These are phyloP conservation scores for Zaprionus lachaisei DNA, from an alignment of 1,140 invertebrate genomes.

Conservation along the genomic window DNA sequence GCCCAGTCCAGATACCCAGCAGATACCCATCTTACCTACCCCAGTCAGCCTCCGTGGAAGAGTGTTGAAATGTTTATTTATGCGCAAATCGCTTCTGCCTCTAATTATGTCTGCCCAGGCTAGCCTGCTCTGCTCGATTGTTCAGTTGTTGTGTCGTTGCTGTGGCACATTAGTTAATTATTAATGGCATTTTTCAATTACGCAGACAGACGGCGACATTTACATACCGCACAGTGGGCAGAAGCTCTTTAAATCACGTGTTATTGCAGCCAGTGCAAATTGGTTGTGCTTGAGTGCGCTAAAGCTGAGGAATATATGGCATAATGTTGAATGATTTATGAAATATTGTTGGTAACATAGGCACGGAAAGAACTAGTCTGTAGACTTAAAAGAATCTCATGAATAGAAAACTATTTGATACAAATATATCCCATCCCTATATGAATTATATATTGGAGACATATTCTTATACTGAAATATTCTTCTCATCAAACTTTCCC, in stretches of 20 bases:
- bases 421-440: no score
- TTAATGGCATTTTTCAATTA: conserved; percentile 80
- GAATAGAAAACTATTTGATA: no score
- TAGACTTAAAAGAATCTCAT: no score
- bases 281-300: not conserved
- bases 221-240: conserved; percentile 55
- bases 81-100: conserved; percentile 47
- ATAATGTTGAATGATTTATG: no score
- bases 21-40: not conserved
- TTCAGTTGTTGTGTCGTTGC: not conserved
- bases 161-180: conserved; percentile 56
- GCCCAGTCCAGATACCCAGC: not conserved
- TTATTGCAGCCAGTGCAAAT: not conserved
- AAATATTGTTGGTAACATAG: no score
- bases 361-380: no score
- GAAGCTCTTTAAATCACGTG: not conserved
- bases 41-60: not conserved
- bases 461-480: no score
- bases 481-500: no score
- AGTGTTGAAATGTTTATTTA: conserved; percentile 61
- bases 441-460: no score
- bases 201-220: conserved; percentile 72
- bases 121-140: conserved; percentile 16
- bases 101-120: conserved; percentile 57
- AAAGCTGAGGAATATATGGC: no score